phyloP scores from a whole-genome alignment of 2,113 vertebrate genomes.

The Sebastes schlegelii region DNA sequence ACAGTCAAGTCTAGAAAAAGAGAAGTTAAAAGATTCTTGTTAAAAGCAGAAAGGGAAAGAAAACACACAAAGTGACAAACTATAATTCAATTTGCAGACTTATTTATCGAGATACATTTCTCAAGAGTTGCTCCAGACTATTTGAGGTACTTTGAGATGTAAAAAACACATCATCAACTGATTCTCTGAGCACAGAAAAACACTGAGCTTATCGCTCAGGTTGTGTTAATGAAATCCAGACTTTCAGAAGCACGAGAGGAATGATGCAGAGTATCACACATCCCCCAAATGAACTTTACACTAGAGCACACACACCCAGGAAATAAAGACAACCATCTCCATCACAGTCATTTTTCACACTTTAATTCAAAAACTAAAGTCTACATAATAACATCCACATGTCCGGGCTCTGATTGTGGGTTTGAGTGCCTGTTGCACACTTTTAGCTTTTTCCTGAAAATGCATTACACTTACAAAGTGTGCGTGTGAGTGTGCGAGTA shows the following conservation, averaged over 20 bases:
- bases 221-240: conserved; percentile 79
- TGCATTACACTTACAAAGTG: conserved; percentile 28
- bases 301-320: conserved; percentile 27
- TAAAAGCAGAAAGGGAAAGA: not conserved
- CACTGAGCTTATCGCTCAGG: conserved; percentile 29
- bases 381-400: not conserved
- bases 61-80: not conserved
- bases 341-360: conserved; percentile 14
- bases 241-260: conserved; percentile 51
- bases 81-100: not conserved
- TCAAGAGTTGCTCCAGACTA: not conserved
- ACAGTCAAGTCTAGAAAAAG: conserved; percentile 56
- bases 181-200: conserved; percentile 2
- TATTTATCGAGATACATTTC: not conserved
- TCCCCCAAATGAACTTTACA: conserved; percentile 14
- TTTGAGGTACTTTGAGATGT: not conserved
- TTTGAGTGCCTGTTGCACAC: conserved; percentile 20
- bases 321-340: conserved; percentile 4
- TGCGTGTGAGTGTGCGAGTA: conserved; percentile 20
- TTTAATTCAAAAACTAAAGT: not conserved
- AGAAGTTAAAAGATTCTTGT: conserved; percentile 48
- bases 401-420: not conserved
- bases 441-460: conserved; percentile 26
- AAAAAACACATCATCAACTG: conserved; percentile 7
- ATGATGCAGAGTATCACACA: conserved; percentile 46